phyloP scores from a whole-genome alignment of 2,113 vertebrate species.

The Papio anubis region DNA sequence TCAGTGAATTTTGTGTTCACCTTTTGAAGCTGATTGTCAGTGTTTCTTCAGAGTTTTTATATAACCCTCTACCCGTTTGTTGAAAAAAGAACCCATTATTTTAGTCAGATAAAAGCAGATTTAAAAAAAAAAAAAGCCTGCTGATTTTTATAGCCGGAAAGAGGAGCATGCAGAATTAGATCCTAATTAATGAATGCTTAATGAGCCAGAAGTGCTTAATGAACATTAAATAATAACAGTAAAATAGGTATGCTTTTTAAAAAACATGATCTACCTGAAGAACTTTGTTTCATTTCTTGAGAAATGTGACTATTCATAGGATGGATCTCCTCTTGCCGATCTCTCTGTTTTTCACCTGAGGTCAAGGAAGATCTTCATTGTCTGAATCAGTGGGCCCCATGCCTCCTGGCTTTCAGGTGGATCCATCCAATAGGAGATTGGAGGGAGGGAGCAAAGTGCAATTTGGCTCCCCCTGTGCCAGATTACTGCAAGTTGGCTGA shows the following conservation, averaged over 20 bases:
- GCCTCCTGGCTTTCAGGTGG: background rate
- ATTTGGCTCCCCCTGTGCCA: background rate
- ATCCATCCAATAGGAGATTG: background rate
- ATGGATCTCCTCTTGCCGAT: background rate
- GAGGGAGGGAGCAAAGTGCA: background rate
- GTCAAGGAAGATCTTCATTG: background rate
- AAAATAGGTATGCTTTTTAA: background rate
- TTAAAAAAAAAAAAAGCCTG: background rate
- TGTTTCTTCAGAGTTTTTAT: slow-evolving; percentile 49
- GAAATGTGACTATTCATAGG: background rate
- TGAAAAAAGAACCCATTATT: background rate
- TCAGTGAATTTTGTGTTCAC: slow-evolving; percentile 59
- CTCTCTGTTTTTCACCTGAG: background rate
- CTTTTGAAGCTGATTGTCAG: slow-evolving; percentile 38
- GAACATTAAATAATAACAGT: slow-evolving; percentile 62
- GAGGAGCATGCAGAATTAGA: slow-evolving; percentile 38
- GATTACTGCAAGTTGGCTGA: background rate
- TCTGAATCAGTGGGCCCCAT: background rate
- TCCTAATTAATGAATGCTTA: slow-evolving; percentile 61
- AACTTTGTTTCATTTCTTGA: background rate
- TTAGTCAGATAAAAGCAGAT: slow-evolving; percentile 13
- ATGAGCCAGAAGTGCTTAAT: slow-evolving; percentile 49
- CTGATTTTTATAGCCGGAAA: slow-evolving; percentile 7
- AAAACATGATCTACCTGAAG: background rate
- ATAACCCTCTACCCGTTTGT: slow-evolving; percentile 48